Conservation (phyloP, 64 coral and sea anemone genomes). For the Trachythela sp. region DNA sequence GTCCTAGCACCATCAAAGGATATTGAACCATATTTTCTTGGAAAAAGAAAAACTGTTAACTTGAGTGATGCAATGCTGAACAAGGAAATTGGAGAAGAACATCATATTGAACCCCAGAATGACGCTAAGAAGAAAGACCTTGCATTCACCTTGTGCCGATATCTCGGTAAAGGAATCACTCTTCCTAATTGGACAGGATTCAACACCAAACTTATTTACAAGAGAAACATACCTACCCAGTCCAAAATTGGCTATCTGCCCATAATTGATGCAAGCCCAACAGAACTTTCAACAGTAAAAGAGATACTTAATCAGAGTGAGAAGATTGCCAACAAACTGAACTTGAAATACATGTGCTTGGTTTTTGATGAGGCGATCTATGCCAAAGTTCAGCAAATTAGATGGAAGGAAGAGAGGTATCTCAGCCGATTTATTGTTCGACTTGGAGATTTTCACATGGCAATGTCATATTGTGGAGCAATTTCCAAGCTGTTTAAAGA, state of each 20-base stretch:
- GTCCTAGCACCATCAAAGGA: neutral
- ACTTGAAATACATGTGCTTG: neutral
- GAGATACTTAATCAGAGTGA: neutral
- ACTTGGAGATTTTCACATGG: conserved; percentile 20
- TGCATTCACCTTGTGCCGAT: neutral
- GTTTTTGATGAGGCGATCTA: conserved; percentile 14
- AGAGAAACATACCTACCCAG: neutral
- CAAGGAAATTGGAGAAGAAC: neutral
- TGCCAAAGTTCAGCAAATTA: conserved; percentile 18
- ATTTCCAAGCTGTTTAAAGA: conserved; percentile 10
- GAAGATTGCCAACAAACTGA: neutral
- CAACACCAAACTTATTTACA: neutral
- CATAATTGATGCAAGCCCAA: neutral
- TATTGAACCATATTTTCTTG: neutral
- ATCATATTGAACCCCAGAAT: neutral
- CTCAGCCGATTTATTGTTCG: neutral
- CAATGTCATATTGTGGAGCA: neutral
- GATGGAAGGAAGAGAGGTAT: conserved; percentile 19
- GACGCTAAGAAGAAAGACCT: no score
- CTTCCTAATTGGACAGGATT: conserved; percentile 12
- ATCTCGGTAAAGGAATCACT: neutral
- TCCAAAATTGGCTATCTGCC: neutral
- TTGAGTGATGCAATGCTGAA: neutral
- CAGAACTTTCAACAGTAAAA: neutral
- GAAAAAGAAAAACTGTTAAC: conserved; percentile 7